A percentile compares a stretch with the other conserved stretches of the same genome.
These are phyloP conservation scores for Aleiodes testaceus DNA, from an alignment of 2,888 invertebrate species.

Conservation along the genomic window DNA sequence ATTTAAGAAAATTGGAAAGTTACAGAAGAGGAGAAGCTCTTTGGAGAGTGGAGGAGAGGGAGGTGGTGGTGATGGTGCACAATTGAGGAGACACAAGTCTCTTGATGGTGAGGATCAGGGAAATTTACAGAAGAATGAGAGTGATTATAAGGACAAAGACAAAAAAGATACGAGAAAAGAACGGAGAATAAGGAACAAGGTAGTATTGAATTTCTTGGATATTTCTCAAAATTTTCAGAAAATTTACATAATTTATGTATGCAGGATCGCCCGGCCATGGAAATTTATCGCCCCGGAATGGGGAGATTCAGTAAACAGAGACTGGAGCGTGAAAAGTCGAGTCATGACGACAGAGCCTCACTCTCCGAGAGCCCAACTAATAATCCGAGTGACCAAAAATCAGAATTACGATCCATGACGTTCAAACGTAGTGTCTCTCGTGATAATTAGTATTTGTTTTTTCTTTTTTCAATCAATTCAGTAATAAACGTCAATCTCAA, in stretches of 20 bases:
- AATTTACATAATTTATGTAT: constrained; percentile 20
- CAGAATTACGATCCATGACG: constrained; percentile 69
- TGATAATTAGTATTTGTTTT: constrained; percentile 59
- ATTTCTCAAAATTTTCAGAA: constrained; percentile 24
- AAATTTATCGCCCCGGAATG: constrained; percentile 93
- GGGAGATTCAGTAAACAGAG: constrained; percentile 83
- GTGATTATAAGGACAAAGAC: constrained; percentile 75
- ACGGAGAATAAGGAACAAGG: constrained; percentile 80
- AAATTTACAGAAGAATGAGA: constrained; percentile 75
- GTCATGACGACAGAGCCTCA: constrained; percentile 66
- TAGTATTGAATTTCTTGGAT: constrained; percentile 58
- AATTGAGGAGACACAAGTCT: constrained; percentile 76
- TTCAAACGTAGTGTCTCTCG: constrained; percentile 70
- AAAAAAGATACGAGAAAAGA: constrained; percentile 77
- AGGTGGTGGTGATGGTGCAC: constrained; percentile 67
- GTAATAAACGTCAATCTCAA: constrained; percentile 7
- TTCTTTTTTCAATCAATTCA: background rate
- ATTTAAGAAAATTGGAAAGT: constrained; percentile 59
- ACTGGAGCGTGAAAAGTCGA: constrained; percentile 69
- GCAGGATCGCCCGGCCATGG: constrained; percentile 90
- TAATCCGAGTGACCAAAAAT: constrained; percentile 54
- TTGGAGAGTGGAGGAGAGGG: constrained; percentile 69
- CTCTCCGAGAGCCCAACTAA: constrained; percentile 69
- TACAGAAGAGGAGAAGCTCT: constrained; percentile 67
- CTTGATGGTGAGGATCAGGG: constrained; percentile 76